These are phyloP conservation scores for Leucophenga maculata DNA, from an alignment of 2,888 invertebrate species.

Conservation along the genomic window DNA sequence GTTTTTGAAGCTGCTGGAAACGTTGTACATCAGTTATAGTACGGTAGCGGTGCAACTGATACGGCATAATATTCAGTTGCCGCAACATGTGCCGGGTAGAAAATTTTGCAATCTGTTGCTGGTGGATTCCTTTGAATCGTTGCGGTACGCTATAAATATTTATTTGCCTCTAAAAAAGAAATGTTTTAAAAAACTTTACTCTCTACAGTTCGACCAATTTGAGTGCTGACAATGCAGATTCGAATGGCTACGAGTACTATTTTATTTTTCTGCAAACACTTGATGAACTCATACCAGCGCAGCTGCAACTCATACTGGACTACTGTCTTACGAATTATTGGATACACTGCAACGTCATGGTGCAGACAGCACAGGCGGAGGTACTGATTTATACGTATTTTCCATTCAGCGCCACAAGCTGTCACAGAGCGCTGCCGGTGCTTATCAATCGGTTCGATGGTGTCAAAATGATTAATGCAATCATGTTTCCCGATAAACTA, in stretches of 20 bases:
- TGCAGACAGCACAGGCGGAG: constrained; percentile 55
- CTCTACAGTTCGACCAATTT: constrained; percentile 48
- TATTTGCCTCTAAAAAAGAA: too few species aligned
- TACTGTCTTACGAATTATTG: constrained; percentile 65
- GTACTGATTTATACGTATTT: constrained; percentile 60
- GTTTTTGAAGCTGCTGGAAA: constrained; percentile 52
- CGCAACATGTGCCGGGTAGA: constrained; percentile 41
- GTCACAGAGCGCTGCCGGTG: constrained; percentile 43
- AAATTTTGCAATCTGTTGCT: constrained; percentile 54
- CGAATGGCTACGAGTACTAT: constrained; percentile 60
- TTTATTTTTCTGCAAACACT: constrained; percentile 59
- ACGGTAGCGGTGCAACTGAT: constrained; percentile 46
- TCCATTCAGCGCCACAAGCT: constrained; percentile 50
- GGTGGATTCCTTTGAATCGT: constrained; percentile 61
- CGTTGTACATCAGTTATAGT: constrained; percentile 51
- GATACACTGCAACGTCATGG: constrained; percentile 59
- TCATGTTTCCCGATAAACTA: constrained; percentile 55
- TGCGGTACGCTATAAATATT: constrained; percentile 38
- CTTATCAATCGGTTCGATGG: constrained; percentile 53
- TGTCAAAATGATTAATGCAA: constrained; percentile 35
- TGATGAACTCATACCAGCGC: constrained; percentile 43
- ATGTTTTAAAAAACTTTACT: background rate
- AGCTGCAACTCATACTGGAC: constrained; percentile 57
- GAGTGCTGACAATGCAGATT: constrained; percentile 47
- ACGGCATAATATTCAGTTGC: background rate